Evolutionary conservation across 2,888 invertebrate genomes (phyloP).

Genomic region (Coelinius sp.): DNA sequence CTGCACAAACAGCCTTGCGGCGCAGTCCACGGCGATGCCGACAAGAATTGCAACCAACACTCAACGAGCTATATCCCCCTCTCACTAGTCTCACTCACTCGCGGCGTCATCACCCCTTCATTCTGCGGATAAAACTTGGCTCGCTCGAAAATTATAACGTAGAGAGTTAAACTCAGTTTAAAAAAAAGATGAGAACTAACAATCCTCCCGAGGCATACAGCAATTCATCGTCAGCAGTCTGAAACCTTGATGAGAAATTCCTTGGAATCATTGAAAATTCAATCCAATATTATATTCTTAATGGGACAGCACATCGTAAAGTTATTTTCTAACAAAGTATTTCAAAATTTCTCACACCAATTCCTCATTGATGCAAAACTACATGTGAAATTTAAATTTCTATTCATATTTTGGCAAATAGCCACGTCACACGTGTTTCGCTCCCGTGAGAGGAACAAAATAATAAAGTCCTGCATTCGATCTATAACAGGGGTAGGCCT

Average conservation of each 20-base stretch:
- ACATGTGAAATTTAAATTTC: no score
- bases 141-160: background rate
- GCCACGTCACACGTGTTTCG: no score
- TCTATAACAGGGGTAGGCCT: no score
- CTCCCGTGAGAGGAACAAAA: background rate
- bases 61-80: conserved; percentile 16
- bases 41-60: conserved; percentile 27
- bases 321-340: no score
- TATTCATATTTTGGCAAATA: no score
- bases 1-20: conserved; percentile 34
- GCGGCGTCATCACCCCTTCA: background rate
- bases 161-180: background rate
- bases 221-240: background rate
- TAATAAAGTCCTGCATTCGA: no score
- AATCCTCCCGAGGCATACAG: background rate
- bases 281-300: background rate
- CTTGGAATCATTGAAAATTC: background rate
- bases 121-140: background rate
- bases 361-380: no score
- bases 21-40: conserved; percentile 14
- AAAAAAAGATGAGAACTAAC: background rate
- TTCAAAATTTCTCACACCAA: no score
- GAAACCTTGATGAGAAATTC: background rate
- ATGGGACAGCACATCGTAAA: no score
- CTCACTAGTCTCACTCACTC: conserved; percentile 30